These are phyloP conservation scores for Triplophysa bombifrons DNA, from an alignment of 2,797 vertebrate species.

Conservation along the genomic window DNA sequence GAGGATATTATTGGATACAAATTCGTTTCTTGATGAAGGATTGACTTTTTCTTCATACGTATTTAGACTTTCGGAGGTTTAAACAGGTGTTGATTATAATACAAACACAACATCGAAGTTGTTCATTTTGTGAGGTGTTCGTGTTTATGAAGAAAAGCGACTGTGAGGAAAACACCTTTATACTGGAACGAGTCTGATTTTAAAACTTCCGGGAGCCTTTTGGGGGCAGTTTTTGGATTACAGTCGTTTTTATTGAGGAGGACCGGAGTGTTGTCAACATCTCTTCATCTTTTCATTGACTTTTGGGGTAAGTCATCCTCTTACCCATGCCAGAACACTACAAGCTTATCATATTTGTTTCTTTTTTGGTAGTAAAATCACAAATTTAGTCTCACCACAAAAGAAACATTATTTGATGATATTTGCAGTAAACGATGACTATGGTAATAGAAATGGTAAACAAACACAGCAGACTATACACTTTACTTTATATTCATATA, in stretches of 20 bases:
- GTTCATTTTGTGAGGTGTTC: neutral
- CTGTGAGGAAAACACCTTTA: constrained; percentile 23
- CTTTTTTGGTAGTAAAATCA: too few relatives aligned
- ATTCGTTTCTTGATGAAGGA: constrained; percentile 17
- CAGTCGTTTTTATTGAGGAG: neutral
- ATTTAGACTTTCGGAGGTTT: neutral
- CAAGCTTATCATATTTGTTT: too few relatives aligned
- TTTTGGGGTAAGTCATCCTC: constrained; percentile 47
- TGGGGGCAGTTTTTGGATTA: constrained; percentile 50
- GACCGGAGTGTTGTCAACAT: neutral
- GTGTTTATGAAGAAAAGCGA: constrained; percentile 7
- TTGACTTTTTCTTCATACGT: neutral
- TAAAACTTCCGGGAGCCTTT: constrained; percentile 5
- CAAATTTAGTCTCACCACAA: too few relatives aligned
- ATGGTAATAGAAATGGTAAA: too few relatives aligned
- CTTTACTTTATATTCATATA: too few relatives aligned
- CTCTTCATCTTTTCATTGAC: neutral
- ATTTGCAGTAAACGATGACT: too few relatives aligned
- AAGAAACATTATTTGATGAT: neutral
- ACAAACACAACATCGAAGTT: constrained; percentile 20
- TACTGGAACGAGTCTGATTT: constrained; percentile 15
- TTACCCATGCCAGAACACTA: neutral
- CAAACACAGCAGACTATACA: too few relatives aligned
- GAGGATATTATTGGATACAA: constrained; percentile 49
- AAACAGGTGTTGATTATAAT: constrained; percentile 9